Conservation (phyloP, 2,797 vertebrate genomes). For the Bradypus variegatus region DNA sequence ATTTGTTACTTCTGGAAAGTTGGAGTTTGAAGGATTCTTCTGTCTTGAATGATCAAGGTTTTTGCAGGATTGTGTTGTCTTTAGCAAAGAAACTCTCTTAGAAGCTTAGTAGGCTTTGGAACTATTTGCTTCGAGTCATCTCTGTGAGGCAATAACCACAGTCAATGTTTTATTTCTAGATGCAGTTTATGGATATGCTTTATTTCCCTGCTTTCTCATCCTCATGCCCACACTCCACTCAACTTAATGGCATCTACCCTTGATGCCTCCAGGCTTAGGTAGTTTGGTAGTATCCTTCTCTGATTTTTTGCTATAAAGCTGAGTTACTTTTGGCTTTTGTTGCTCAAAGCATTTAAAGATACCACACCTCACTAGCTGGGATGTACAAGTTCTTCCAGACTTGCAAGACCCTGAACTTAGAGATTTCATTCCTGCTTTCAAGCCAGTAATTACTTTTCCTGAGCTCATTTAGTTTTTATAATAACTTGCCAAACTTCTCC, state of each 20-base stretch:
- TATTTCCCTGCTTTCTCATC: not conserved
- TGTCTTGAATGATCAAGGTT: not conserved
- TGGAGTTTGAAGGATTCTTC: not conserved
- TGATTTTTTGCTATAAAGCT: too few species aligned
- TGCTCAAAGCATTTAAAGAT: too few species aligned
- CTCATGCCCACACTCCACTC: not conserved
- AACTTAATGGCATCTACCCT: not conserved
- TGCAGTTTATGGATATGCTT: not conserved
- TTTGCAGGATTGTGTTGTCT: not conserved
- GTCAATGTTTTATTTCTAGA: not conserved
- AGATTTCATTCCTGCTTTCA: too few species aligned
- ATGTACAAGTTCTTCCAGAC: too few species aligned
- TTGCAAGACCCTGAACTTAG: too few species aligned
- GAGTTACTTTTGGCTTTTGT: too few species aligned
- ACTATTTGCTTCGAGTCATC: not conserved
- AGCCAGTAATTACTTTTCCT: too few species aligned
- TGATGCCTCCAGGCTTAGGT: too few species aligned
- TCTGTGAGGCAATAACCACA: not conserved
- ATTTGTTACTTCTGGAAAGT: not conserved
- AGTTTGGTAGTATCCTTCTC: too few species aligned
- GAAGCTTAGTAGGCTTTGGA: not conserved
- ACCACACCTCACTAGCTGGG: too few species aligned
- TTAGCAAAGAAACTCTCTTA: not conserved
- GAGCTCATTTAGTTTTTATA: too few species aligned
- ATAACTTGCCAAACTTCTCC: too few species aligned